phyloP scores from a whole-genome alignment of 35 echinoderm and acorn worm genomes.

The Hemicentrotus pulcherrimus region DNA sequence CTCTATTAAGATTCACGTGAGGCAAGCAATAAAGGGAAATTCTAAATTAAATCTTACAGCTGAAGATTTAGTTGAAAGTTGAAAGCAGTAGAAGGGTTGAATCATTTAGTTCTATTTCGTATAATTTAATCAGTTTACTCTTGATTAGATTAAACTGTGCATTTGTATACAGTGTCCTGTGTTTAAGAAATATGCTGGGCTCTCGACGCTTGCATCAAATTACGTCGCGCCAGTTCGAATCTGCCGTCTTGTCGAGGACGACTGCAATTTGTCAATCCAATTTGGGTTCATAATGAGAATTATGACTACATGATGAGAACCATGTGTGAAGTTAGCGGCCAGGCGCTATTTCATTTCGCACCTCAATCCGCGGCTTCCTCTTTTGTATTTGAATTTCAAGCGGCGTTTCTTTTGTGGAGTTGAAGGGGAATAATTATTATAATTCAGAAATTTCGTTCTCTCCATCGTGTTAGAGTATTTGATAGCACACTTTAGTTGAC shows the following conservation, averaged over 20 bases:
- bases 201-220: not conserved
- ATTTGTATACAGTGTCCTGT: not conserved
- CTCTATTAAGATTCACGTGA: not conserved
- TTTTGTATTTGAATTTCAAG: not conserved
- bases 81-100: not conserved
- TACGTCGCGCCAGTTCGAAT: not conserved
- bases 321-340: not conserved
- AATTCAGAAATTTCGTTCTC: not conserved
- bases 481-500: not conserved
- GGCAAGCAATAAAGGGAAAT: not conserved
- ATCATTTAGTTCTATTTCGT: not conserved
- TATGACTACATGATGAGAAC: conserved; percentile 9
- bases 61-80: not conserved
- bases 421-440: not conserved
- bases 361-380: not conserved
- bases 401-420: not conserved
- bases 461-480: not conserved
- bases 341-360: not conserved
- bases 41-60: not conserved
- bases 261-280: conserved; percentile 3
- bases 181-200: not conserved
- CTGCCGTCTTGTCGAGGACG: not conserved
- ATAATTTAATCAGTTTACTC: not conserved
- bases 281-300: not conserved
- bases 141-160: not conserved